Percentiles rank a stretch among this genome's conserved stretches.
Conservation (phyloP, 2,888 invertebrate genomes). For the Caenorhabditis sinica region DNA sequence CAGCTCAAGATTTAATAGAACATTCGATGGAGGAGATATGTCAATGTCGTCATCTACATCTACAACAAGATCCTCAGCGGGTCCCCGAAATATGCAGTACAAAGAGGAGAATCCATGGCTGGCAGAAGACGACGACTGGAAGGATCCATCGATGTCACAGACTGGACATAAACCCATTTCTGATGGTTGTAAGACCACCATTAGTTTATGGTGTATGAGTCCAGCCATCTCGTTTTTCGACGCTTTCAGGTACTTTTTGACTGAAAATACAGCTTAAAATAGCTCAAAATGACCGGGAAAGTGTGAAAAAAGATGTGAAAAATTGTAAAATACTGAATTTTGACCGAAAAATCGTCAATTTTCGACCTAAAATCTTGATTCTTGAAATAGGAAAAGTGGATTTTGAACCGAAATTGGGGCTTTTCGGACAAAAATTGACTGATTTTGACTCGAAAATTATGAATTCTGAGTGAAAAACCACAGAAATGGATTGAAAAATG, state of each 20-base stretch:
- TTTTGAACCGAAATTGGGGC: too few species aligned
- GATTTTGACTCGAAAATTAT: too few species aligned
- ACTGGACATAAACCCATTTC: conserved; percentile 59
- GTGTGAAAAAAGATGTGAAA: too few species aligned
- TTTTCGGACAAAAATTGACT: too few species aligned
- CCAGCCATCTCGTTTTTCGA: conserved; percentile 87
- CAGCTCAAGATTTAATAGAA: conserved; percentile 2
- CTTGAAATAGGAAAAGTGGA: too few species aligned
- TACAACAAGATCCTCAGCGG: conserved; percentile 8
- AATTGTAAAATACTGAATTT: too few species aligned
- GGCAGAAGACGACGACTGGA: conserved; percentile 39
- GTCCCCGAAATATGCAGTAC: conserved; percentile 55
- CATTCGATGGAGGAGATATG: conserved; percentile 22
- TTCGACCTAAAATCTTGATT: too few species aligned
- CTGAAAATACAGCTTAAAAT: too few species aligned
- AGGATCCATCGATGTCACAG: conserved; percentile 33
- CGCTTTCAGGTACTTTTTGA: conserved; percentile 85
- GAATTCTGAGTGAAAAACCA: too few species aligned
- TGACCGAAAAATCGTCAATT: too few species aligned
- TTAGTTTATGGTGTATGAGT: conserved; percentile 88
- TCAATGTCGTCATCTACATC: neutral
- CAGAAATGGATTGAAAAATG: too few species aligned
- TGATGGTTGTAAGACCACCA: conserved; percentile 63
- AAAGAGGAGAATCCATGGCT: conserved; percentile 42
- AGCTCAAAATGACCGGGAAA: too few species aligned